Evolutionary conservation across 2,888 invertebrate species (phyloP).

Genomic region (Biston betularia): DNA sequence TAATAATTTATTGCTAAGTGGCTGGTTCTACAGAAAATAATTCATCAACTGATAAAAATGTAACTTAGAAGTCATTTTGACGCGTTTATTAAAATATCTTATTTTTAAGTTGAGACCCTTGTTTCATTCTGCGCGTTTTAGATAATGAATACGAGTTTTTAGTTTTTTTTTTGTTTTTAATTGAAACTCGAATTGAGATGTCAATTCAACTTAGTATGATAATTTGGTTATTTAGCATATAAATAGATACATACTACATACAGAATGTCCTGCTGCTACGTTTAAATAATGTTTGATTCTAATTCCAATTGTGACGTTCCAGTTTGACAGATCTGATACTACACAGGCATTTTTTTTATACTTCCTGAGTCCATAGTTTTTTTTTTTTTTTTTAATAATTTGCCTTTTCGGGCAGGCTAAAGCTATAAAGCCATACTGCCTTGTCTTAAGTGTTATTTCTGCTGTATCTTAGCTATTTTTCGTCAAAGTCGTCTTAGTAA

Average conservation of each 20-base stretch:
- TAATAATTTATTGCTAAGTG: conserved; percentile 45
- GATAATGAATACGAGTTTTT: conserved; percentile 3
- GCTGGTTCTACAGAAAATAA: conserved; percentile 29
- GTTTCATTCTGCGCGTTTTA: conserved; percentile 38
- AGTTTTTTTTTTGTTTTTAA: conserved; percentile 13
- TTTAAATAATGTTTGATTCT: conserved; percentile 1
- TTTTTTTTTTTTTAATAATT: too few species aligned
- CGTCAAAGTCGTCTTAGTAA: too few species aligned
- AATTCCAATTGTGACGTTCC: too few species aligned
- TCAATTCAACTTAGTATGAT: conserved; percentile 13
- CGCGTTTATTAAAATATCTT: conserved; percentile 60
- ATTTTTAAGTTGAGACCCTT: conserved; percentile 52
- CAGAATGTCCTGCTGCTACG: not conserved
- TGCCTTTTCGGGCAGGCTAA: too few species aligned
- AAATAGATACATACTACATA: conserved; percentile 8
- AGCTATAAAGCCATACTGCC: too few species aligned
- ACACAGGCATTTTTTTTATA: too few species aligned
- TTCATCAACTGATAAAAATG: conserved; percentile 46
- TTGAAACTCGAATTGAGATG: conserved; percentile 11
- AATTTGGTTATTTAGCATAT: conserved; percentile 6
- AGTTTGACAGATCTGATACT: too few species aligned
- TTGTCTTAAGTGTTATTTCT: too few species aligned
- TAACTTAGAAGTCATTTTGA: conserved; percentile 57
- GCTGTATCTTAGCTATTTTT: too few species aligned
- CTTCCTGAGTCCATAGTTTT: too few species aligned